These are phyloP conservation scores for Dolichotis patagonum DNA, from an alignment of 2,113 vertebrate species.

Conservation along the genomic window DNA sequence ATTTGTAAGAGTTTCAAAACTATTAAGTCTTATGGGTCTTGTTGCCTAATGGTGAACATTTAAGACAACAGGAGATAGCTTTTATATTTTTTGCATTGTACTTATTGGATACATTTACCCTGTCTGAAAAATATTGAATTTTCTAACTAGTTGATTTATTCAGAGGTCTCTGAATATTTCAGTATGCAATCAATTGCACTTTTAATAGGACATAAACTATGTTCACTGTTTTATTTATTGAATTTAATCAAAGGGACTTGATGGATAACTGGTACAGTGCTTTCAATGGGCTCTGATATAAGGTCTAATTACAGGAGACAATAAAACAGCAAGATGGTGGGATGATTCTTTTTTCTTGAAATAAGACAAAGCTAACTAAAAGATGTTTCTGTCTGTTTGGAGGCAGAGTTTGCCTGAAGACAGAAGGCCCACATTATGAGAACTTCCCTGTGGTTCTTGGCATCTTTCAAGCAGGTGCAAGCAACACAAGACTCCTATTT, in stretches of 20 bases:
- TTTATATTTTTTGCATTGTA: conserved; percentile 57
- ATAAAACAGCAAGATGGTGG: conserved; percentile 32
- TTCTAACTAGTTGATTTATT: conserved; percentile 76
- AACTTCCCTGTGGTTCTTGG: conserved; percentile 64
- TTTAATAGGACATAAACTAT: conserved; percentile 79
- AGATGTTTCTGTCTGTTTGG: conserved; percentile 36
- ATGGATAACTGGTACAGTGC: conserved; percentile 44
- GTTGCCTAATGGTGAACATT: background rate
- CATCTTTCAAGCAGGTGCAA: conserved; percentile 65
- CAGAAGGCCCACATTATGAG: background rate
- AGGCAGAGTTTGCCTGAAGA: conserved; percentile 42
- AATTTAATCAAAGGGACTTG: conserved; percentile 70
- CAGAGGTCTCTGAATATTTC: conserved; percentile 73
- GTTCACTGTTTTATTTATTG: conserved; percentile 70
- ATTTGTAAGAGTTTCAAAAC: background rate
- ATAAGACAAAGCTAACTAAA: conserved; percentile 55
- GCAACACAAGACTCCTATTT: background rate
- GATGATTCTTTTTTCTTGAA: conserved; percentile 36
- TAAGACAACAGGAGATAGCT: conserved; percentile 31
- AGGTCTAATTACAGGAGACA: conserved; percentile 14
- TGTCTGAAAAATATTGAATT: conserved; percentile 68
- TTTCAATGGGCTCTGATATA: background rate
- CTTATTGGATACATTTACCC: conserved; percentile 62
- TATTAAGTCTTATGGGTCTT: conserved; percentile 14
- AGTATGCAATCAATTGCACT: conserved; percentile 72